These are phyloP conservation scores for Spinus pinus DNA, from an alignment of 2,797 vertebrate species.

Conservation along the genomic window DNA sequence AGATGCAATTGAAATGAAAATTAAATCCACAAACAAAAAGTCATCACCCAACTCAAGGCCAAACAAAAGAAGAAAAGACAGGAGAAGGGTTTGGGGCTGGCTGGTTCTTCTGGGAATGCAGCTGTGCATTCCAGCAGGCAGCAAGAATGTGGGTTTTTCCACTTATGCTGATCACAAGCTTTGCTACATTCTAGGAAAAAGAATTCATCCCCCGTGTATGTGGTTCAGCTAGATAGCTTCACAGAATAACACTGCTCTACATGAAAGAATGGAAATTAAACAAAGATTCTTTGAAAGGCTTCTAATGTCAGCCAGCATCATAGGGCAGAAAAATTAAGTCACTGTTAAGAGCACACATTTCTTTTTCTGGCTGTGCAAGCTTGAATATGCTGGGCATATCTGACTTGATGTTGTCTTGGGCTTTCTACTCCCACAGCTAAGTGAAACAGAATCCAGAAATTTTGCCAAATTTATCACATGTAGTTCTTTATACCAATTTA, in stretches of 20 bases:
- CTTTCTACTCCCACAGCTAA: not conserved
- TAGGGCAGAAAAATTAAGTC: not conserved
- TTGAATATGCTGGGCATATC: not conserved
- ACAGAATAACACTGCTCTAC: not conserved
- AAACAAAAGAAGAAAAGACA: not conserved
- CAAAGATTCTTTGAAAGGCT: not conserved
- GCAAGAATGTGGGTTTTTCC: conserved; percentile 60
- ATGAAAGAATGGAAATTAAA: not conserved
- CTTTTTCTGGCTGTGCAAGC: not conserved
- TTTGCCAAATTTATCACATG: not conserved
- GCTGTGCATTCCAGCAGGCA: conserved; percentile 51
- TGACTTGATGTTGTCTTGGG: not conserved
- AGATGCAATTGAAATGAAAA: not conserved
- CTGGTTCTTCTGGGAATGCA: conserved; percentile 17
- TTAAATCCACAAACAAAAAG: not conserved
- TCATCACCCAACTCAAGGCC: not conserved
- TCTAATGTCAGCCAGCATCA: not conserved
- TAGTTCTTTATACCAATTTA: not conserved
- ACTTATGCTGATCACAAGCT: not conserved
- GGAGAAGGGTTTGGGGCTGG: not conserved
- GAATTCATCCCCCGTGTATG: not conserved
- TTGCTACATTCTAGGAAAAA: not conserved
- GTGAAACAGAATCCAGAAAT: not conserved
- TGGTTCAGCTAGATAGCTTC: not conserved
- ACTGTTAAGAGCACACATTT: not conserved